These are phyloP conservation scores for Littorina saxatilis DNA, from an alignment of 1,140 invertebrate species.

Conservation along the genomic window DNA sequence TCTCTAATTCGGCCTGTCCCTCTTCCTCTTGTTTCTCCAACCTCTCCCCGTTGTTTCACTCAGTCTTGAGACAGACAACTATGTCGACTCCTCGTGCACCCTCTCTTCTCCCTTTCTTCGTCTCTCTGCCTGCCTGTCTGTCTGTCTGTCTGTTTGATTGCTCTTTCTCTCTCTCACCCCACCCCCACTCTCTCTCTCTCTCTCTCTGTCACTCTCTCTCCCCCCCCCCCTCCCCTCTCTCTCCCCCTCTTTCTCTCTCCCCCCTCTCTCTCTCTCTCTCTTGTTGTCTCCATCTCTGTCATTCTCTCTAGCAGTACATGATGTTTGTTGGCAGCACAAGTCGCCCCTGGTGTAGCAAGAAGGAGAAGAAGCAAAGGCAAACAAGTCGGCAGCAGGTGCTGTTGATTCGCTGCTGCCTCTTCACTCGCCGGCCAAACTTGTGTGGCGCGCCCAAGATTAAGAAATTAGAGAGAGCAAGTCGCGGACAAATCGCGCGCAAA, in stretches of 20 bases:
- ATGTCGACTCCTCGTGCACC: too few species aligned
- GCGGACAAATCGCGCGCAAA: constrained; percentile 12
- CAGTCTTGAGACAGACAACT: too few species aligned
- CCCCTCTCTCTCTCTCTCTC: neutral
- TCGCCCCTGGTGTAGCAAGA: neutral
- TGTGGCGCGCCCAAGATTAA: constrained; percentile 29
- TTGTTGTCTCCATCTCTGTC: neutral
- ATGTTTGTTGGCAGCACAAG: constrained; percentile 18
- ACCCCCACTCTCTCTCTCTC: neutral
- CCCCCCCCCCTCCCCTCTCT: neutral
- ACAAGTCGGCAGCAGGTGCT: constrained; percentile 30
- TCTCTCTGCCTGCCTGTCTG: too few species aligned
- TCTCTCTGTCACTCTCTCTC: too few species aligned
- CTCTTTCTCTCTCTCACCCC: too few species aligned
- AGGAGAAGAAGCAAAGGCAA: neutral
- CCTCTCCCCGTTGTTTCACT: too few species aligned
- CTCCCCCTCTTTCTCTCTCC: neutral
- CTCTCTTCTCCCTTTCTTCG: too few species aligned
- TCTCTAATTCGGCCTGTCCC: too few species aligned
- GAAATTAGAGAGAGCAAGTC: constrained; percentile 38
- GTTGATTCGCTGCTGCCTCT: neutral
- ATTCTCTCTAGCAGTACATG: neutral
- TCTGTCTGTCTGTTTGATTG: constrained; percentile 4
- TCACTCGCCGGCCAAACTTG: neutral
- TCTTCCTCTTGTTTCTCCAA: too few species aligned